phyloP scores from a whole-genome alignment of 2,797 vertebrate genomes.

The Rhinella marina region DNA sequence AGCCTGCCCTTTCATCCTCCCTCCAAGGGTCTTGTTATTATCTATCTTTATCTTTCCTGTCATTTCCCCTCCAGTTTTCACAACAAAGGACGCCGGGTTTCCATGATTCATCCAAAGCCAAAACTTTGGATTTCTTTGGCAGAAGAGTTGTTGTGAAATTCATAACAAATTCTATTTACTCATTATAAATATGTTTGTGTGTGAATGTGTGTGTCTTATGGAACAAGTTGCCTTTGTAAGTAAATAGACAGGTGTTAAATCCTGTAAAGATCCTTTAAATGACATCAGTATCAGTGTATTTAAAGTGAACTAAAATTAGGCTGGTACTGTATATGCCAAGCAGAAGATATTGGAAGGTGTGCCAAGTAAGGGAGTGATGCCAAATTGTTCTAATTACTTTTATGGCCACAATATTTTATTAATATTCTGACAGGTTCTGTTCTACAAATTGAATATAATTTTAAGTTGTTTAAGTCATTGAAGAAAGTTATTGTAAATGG shows the following conservation, averaged over 20 bases:
- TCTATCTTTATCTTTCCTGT: too few relatives aligned
- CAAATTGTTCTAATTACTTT: slow-evolving; percentile 56
- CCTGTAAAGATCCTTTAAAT: not conserved
- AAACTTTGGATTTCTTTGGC: too few relatives aligned
- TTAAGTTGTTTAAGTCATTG: slow-evolving; percentile 18
- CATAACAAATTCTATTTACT: too few relatives aligned
- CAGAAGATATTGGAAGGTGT: slow-evolving; percentile 24
- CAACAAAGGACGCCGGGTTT: too few relatives aligned
- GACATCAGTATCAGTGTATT: not conserved
- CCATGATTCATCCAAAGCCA: too few relatives aligned
- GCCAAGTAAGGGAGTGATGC: slow-evolving; percentile 27
- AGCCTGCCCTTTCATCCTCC: too few relatives aligned
- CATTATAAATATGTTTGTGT: too few relatives aligned
- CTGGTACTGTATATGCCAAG: slow-evolving; percentile 40
- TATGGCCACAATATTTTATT: slow-evolving; percentile 42
- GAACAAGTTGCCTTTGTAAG: not conserved
- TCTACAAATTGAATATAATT: slow-evolving; percentile 30
- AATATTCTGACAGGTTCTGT: slow-evolving; percentile 1
- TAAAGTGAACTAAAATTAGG: slow-evolving; percentile 47
- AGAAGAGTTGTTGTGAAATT: too few relatives aligned
- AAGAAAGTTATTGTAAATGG: slow-evolving; percentile 1
- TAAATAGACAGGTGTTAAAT: slow-evolving; percentile 19
- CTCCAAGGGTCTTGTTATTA: too few relatives aligned
- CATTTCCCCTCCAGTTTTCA: too few relatives aligned
- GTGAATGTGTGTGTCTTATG: not conserved